phyloP scores from a whole-genome alignment of 2,113 vertebrate genomes.

The Eulacestoma nigropectus region DNA sequence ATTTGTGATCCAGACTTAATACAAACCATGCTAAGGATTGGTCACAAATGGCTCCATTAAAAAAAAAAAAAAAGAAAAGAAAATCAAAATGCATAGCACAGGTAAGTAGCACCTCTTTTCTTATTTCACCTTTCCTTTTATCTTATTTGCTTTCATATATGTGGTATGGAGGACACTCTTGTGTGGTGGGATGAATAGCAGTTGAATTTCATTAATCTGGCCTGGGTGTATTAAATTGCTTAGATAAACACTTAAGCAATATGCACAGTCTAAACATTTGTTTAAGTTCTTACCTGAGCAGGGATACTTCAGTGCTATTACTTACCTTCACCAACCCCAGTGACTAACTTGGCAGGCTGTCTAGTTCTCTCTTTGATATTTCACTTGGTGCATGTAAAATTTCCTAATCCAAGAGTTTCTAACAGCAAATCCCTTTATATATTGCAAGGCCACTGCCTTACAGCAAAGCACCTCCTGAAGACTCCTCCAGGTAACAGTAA shows the following conservation, averaged over 20 bases:
- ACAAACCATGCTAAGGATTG: background rate
- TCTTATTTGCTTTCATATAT: constrained; percentile 14
- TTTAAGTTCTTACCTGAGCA: background rate
- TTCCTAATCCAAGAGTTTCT: background rate
- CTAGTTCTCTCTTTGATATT: background rate
- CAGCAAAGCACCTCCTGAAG: background rate
- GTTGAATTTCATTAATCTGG: background rate
- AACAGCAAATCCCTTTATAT: background rate
- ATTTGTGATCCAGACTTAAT: background rate
- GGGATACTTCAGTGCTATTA: background rate
- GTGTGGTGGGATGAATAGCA: background rate
- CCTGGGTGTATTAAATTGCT: background rate
- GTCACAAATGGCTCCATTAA: background rate
- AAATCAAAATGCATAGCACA: background rate
- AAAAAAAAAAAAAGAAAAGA: background rate
- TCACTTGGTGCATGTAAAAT: background rate
- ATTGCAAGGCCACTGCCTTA: background rate
- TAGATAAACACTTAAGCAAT: background rate
- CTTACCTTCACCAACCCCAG: background rate
- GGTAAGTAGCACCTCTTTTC: background rate
- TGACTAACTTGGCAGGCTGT: background rate
- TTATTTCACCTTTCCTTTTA: constrained; percentile 7
- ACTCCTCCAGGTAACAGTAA: background rate
- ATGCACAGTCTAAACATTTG: background rate
- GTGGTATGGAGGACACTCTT: background rate